These are phyloP conservation scores for Diloba caeruleocephala DNA, from an alignment of 2,888 invertebrate genomes.

Conservation along the genomic window DNA sequence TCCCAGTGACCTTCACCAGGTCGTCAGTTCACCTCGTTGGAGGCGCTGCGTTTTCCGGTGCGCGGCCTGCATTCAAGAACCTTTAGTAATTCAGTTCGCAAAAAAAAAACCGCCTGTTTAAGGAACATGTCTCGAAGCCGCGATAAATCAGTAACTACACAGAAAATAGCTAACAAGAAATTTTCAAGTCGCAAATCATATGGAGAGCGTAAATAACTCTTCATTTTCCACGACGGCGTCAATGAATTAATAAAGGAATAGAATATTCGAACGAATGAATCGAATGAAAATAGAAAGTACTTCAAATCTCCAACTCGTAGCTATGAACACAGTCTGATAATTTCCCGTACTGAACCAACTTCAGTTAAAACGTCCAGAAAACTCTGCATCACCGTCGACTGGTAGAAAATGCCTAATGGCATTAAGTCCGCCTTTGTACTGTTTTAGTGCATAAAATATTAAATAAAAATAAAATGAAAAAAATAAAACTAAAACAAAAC, in stretches of 20 bases:
- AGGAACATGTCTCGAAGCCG: conserved; percentile 14
- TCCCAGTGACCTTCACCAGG: too few species aligned
- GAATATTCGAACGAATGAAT: conserved; percentile 36
- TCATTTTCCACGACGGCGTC: conserved; percentile 20
- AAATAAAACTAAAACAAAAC: too few species aligned
- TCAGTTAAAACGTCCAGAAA: conserved; percentile 5
- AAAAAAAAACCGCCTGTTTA: conserved; percentile 28
- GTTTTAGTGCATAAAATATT: too few species aligned
- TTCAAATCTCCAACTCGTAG: conserved; percentile 21
- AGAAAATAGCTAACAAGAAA: conserved; percentile 39
- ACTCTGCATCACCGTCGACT: too few species aligned
- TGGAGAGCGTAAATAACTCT: conserved; percentile 27
- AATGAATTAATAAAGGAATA: conserved; percentile 22
- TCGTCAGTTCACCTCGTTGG: too few species aligned
- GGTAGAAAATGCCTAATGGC: too few species aligned
- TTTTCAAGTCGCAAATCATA: conserved; percentile 34
- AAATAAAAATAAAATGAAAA: too few species aligned
- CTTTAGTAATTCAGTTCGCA: conserved; percentile 19
- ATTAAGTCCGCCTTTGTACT: too few species aligned
- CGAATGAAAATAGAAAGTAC: conserved; percentile 39
- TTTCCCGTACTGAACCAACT: conserved; percentile 10
- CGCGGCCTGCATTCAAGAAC: too few species aligned
- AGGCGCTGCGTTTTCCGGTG: too few species aligned
- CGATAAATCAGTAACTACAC: conserved; percentile 41
- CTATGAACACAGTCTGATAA: conserved; percentile 26